Percentiles rank a stretch among this genome's conserved stretches.
phyloP scores from a whole-genome alignment of 2,113 vertebrate species.

The Takifugu flavidus region DNA sequence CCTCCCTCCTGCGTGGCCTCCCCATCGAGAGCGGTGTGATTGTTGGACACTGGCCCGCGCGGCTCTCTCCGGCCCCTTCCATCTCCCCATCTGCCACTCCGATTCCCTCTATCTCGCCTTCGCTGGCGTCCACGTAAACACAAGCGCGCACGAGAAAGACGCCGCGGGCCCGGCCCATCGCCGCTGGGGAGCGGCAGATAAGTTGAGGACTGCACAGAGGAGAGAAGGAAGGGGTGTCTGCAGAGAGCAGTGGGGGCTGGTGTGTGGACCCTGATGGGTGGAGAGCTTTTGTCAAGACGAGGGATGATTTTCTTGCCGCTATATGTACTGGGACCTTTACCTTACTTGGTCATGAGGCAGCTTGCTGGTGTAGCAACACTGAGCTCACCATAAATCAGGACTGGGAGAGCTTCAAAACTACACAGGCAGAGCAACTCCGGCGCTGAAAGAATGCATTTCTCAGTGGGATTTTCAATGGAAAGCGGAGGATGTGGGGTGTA shows the following conservation, averaged over 20 bases:
- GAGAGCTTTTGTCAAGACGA: conserved; percentile 65
- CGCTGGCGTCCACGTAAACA: conserved; percentile 29
- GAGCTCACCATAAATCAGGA: conserved; percentile 49
- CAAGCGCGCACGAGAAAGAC: conserved; percentile 21
- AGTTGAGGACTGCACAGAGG: conserved; percentile 37
- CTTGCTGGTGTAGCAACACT: conserved; percentile 51
- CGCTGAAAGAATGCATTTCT: conserved; percentile 50
- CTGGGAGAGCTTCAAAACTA: conserved; percentile 36
- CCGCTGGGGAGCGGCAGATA: conserved; percentile 40
- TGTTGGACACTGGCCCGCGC: conserved; percentile 55
- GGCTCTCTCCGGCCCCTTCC: conserved; percentile 10
- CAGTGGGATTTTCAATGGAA: conserved; percentile 62
- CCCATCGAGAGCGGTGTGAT: conserved; percentile 53
- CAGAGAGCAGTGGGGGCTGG: conserved; percentile 29
- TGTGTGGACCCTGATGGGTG: conserved; percentile 53
- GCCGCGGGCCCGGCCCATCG: conserved; percentile 45
- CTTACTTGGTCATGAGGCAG: conserved; percentile 73
- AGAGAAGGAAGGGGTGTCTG: conserved; percentile 48
- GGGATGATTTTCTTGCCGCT: conserved; percentile 56
- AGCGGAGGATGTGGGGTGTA: conserved; percentile 66
- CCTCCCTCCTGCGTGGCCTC: conserved; percentile 51
- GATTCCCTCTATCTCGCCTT: background rate
- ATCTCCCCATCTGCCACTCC: conserved; percentile 3
- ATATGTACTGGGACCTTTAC: conserved; percentile 61
- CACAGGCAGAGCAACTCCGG: conserved; percentile 58